phyloP scores from a whole-genome alignment of 2,888 invertebrate genomes.

The Pseudococcus longispinus region DNA sequence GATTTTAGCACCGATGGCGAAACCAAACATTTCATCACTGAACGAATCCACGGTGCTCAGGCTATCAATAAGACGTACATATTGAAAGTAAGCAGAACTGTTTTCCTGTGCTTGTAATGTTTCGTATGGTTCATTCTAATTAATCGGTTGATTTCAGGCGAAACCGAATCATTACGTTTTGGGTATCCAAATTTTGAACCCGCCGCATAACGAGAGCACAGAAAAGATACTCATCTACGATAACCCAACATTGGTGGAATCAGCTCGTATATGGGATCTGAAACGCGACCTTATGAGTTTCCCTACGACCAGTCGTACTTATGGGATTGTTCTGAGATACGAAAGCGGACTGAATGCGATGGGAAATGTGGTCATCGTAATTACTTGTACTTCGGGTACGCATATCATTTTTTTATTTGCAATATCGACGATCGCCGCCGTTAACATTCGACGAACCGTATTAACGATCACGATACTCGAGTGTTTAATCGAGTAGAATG shows the following conservation, averaged over 20 bases:
- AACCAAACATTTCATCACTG: conserved; percentile 81
- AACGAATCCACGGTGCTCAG: conserved; percentile 69
- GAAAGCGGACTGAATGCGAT: conserved; percentile 78
- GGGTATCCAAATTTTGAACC: conserved; percentile 88
- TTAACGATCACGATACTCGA: not conserved
- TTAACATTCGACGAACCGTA: conserved; percentile 12
- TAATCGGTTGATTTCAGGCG: conserved; percentile 63
- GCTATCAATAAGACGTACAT: conserved; percentile 62
- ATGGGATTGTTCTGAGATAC: conserved; percentile 80
- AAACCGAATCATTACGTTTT: conserved; percentile 81
- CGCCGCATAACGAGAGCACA: conserved; percentile 85
- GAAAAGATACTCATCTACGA: conserved; percentile 84
- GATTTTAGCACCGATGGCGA: conserved; percentile 65
- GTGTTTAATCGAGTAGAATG: not conserved
- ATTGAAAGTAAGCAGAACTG: conserved; percentile 60
- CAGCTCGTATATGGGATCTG: conserved; percentile 74
- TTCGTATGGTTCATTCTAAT: too few relatives aligned
- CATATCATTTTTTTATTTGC: not conserved
- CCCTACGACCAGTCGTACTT: conserved; percentile 86
- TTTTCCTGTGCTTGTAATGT: not conserved
- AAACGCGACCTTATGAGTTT: conserved; percentile 86
- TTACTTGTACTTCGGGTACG: conserved; percentile 72
- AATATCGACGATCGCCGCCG: not conserved
- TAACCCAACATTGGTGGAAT: conserved; percentile 63
- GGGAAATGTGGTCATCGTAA: conserved; percentile 81